Evolutionary conservation across 1,140 invertebrate genomes (phyloP), one percentile per base, ranked within the genome.

Genomic region (Cataglyphis hispanica): DNA sequence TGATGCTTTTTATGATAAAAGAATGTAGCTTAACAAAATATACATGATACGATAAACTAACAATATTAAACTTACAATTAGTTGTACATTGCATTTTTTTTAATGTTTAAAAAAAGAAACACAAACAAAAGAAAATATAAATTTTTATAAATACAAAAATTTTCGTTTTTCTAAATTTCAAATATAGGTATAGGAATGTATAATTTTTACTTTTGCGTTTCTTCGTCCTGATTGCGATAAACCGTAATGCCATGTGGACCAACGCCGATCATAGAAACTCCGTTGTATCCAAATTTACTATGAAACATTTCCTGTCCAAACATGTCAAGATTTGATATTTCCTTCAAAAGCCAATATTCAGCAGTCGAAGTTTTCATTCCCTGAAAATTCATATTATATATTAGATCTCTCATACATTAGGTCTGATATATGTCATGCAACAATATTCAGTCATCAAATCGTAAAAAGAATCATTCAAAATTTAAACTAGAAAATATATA

Each of bases 291-390:
- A 78, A 93, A 94, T 90, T 97, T 97, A 76, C 97, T 97, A 91
- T 97, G 96, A 94, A 98, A 98, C 85, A 97, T 94, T 93, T 98
- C 98, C 93, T 98, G 97, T 0, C 98, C 98, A 93, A 98, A 98
- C 27, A 96, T 96, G 86, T 97, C 97, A 83, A 98, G 94, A 76
- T 96, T 96, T 1, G 97, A 97, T 46, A 98, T 97, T 93, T 98
- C 97, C 91, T 98, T 97, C 0, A 98, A 94, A 10, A 98, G 93
- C 95, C 97, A 97, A 94, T 98, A 98, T 91, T 98, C 97, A 2
- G 98, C 98, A 8, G 96, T 93, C 27, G 95, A 93, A 66, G 94
- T 67, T 93, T 96, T 96, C 95, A 96, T 96, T 4, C 96, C 96
- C 93, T 96, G 86, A 46, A 92, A 87, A 90, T 83, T 86, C 84